Conservation (phyloP, 2,113 vertebrate species). For the Sardina pilchardus region DNA sequence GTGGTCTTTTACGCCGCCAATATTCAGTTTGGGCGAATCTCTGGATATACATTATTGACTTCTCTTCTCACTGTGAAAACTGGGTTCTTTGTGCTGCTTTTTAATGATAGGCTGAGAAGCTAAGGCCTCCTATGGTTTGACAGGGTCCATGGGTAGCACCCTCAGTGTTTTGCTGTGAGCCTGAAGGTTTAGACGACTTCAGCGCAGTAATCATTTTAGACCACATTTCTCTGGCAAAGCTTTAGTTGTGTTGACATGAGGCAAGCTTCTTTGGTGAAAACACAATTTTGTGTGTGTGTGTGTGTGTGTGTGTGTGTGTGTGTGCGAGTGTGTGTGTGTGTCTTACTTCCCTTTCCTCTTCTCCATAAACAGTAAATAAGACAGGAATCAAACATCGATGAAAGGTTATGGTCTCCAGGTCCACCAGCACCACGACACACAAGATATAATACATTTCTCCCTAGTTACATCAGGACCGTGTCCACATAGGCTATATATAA, state of each 20-base stretch:
- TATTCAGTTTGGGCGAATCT: background rate
- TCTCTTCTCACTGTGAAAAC: background rate
- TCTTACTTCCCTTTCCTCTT: conserved; percentile 21
- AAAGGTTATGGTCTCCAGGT: conserved; percentile 27
- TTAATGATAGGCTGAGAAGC: conserved; percentile 11
- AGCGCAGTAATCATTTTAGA: conserved; percentile 13
- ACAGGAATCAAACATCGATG: conserved; percentile 22
- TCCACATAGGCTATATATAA: too few species aligned
- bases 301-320: background rate
- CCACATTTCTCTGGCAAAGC: background rate
- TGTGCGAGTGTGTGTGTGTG: background rate
- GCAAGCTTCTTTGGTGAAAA: background rate
- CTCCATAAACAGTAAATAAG: background rate
- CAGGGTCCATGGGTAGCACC: background rate
- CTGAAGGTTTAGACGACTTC: background rate
- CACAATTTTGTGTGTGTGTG: background rate
- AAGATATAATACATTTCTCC: conserved; percentile 31
- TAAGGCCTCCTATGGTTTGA: background rate
- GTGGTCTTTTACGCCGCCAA: conserved; percentile 10
- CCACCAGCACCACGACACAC: conserved; percentile 2
- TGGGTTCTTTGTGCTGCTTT: background rate
- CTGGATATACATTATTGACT: conserved; percentile 4
- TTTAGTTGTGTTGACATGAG: background rate
- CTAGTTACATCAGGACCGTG: background rate
- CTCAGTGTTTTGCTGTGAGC: conserved; percentile 5